phyloP scores from a whole-genome alignment of 53 echinoderm and acorn worm genomes.

The Hippasteria phrygiana region DNA sequence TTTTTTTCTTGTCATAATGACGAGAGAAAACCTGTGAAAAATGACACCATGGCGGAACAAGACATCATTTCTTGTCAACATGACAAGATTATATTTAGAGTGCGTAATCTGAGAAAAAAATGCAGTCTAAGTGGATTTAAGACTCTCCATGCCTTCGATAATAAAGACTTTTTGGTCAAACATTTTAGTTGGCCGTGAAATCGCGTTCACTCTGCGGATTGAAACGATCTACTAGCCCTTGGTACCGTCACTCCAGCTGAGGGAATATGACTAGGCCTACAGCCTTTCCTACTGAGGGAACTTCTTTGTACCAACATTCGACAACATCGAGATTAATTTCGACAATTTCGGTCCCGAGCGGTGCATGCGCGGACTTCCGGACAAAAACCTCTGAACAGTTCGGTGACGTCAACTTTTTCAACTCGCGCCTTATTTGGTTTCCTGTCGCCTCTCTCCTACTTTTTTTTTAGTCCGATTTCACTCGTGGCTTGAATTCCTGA shows the following conservation, averaged over 20 bases:
- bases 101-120: no score
- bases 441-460: not conserved
- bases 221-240: not conserved
- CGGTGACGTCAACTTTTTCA: slow-evolving; percentile 12
- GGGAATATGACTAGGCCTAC: slow-evolving; percentile 3
- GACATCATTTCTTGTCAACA: no score
- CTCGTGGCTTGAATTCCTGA: slow-evolving; percentile 7
- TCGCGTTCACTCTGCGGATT: not conserved
- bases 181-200: not conserved
- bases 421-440: not conserved
- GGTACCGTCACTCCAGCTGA: not conserved
- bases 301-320: slow-evolving; percentile 6
- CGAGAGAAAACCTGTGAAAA: no score
- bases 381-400: not conserved
- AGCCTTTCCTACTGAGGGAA: not conserved
- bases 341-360: slow-evolving; percentile 12
- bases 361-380: not conserved
- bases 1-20: no score
- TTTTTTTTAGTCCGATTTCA: not conserved
- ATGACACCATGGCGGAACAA: no score
- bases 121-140: no score
- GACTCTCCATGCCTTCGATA: no score
- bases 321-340: slow-evolving; percentile 37
- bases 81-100: no score
- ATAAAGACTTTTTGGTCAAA: not conserved